Conservation (phyloP, 2,113 vertebrate genomes). For the Scortum barcoo region DNA sequence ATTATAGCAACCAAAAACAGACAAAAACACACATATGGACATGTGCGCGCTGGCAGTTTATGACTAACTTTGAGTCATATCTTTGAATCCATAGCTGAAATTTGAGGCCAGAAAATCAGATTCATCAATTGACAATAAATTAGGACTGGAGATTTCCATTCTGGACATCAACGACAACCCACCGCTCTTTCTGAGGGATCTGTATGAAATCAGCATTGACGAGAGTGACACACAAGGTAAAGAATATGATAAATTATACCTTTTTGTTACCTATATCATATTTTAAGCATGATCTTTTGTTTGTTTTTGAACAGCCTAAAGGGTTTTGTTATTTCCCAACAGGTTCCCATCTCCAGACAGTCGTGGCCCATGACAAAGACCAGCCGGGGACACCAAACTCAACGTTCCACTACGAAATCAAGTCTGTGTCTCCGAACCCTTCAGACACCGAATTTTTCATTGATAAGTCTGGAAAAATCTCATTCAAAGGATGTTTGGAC, state of each 20-base stretch:
- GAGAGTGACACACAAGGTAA: constrained; percentile 74
- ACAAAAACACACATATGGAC: no score
- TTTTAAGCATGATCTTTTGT: neutral
- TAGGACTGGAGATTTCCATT: constrained; percentile 74
- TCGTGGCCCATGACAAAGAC: constrained; percentile 68
- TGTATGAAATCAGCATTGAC: constrained; percentile 59
- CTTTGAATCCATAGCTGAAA: constrained; percentile 50
- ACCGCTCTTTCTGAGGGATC: constrained; percentile 58
- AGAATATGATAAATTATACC: neutral
- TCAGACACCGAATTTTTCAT: constrained; percentile 64
- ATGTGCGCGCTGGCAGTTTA: neutral
- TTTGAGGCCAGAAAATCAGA: constrained; percentile 65
- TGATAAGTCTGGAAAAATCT: constrained; percentile 56
- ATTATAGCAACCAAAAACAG: neutral
- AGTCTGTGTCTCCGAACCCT: constrained; percentile 61
- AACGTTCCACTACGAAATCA: constrained; percentile 70
- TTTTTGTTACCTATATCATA: neutral
- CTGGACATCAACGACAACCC: constrained; percentile 84
- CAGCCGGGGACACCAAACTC: constrained; percentile 61
- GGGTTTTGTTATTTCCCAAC: neutral
- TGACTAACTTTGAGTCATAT: neutral
- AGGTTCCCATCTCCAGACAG: constrained; percentile 58
- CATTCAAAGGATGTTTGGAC: constrained; percentile 79
- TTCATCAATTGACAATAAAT: constrained; percentile 50
- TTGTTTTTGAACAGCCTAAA: neutral